These are phyloP conservation scores for Antrozous pallidus DNA, from an alignment of 2,797 vertebrate genomes.

Conservation along the genomic window DNA sequence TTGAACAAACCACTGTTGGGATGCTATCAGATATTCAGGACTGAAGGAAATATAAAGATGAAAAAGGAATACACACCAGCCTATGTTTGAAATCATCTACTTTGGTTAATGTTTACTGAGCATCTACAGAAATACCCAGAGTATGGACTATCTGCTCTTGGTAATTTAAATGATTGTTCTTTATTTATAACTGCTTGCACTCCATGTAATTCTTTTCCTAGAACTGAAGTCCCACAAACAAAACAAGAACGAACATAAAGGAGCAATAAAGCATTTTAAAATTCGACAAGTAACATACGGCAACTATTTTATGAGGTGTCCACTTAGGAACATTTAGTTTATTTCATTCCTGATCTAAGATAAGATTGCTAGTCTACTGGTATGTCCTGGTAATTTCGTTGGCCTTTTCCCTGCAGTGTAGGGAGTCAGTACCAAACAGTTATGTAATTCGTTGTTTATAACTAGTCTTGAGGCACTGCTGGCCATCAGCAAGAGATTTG, in stretches of 20 bases:
- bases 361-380: constrained; percentile 4
- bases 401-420: not conserved
- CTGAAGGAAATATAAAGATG: not conserved
- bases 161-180: not conserved
- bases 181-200: not conserved
- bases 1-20: not conserved
- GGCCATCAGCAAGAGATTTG: not conserved
- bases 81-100: not conserved
- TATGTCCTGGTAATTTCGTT: not conserved
- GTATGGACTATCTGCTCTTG: not conserved
- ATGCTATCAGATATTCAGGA: not conserved
- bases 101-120: constrained; percentile 19
- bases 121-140: constrained; percentile 36
- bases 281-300: constrained; percentile 31
- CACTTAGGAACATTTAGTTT: constrained; percentile 46
- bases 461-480: not conserved
- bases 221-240: constrained; percentile 53
- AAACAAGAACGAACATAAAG: constrained; percentile 51
- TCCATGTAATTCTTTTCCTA: constrained; percentile 14
- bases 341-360: constrained; percentile 31
- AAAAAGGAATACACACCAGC: not conserved
- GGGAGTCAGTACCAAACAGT: not conserved
- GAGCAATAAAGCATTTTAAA: constrained; percentile 58
- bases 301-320: constrained; percentile 58
- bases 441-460: not conserved